Conservation (phyloP, 2,888 invertebrate species). For the Amiota minor region DNA sequence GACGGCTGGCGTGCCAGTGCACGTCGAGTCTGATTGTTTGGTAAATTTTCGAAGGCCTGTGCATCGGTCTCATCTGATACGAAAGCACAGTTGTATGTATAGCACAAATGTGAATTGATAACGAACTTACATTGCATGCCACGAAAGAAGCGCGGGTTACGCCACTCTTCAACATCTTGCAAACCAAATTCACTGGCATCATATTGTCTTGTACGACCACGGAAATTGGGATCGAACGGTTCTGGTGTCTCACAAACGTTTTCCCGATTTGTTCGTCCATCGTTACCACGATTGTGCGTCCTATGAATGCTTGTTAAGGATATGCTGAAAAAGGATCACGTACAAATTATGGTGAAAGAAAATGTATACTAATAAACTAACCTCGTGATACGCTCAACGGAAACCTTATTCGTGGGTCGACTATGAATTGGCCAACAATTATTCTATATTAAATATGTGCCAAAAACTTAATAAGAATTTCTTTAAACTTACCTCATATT, state of each 20-base stretch:
- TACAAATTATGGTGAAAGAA: constrained; percentile 11
- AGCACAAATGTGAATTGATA: no score
- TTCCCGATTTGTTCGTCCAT: constrained; percentile 10
- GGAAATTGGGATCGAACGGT: constrained; percentile 41
- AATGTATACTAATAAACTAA: background rate
- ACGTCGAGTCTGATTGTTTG: constrained; percentile 32
- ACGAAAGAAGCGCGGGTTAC: constrained; percentile 45
- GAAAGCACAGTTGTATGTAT: background rate
- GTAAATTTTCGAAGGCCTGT: constrained; percentile 27
- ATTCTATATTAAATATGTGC: no score
- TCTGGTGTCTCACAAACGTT: constrained; percentile 47
- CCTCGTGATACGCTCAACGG: constrained; percentile 8
- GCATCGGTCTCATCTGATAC: constrained; percentile 44
- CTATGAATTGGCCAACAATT: no score
- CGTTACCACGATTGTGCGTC: background rate
- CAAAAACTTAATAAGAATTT: no score
- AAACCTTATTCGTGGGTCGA: constrained; percentile 37
- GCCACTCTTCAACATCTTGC: constrained; percentile 49
- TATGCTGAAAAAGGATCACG: constrained; percentile 15
- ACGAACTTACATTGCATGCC: constrained; percentile 46
- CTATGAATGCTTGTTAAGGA: constrained; percentile 7
- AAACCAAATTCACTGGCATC: constrained; percentile 46
- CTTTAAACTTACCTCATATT: no score
- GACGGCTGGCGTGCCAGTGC: background rate
- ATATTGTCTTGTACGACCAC: constrained; percentile 42